phyloP scores from a whole-genome alignment of 2,888 invertebrate genomes.

The Tipula lateralis region DNA sequence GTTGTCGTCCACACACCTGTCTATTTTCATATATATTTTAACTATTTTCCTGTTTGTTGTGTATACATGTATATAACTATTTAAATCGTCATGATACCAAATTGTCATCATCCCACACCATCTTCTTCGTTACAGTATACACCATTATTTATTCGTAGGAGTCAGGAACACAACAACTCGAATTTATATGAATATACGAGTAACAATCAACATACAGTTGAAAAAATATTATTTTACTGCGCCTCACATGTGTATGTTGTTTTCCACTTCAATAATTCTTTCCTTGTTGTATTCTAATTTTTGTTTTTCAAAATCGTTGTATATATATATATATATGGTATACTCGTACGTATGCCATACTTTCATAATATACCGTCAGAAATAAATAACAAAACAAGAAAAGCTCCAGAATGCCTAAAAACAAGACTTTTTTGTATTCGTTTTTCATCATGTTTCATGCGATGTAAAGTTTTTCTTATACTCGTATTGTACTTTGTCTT shows the following conservation, averaged over 20 bases:
- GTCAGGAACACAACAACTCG: background rate
- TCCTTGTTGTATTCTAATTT: background rate
- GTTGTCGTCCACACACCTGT: conserved; percentile 15
- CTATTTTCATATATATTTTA: background rate
- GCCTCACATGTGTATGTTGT: background rate
- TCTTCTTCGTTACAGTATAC: background rate
- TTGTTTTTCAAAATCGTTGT: background rate
- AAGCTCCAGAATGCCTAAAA: background rate
- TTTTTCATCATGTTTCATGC: background rate
- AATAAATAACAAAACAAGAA: background rate
- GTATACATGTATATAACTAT: background rate
- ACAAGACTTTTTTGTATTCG: background rate
- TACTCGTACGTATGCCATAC: background rate
- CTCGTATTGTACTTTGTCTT: background rate
- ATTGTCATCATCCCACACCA: background rate
- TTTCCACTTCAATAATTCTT: background rate
- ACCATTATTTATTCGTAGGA: background rate
- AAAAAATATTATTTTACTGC: background rate
- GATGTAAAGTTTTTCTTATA: background rate
- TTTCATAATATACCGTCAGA: background rate
- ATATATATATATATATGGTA: background rate
- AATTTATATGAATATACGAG: background rate
- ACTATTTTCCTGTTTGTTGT: background rate
- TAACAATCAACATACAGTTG: background rate
- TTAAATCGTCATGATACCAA: background rate